Conservation (phyloP, 2,113 vertebrate species). For the Shinisaurus crocodilurus region DNA sequence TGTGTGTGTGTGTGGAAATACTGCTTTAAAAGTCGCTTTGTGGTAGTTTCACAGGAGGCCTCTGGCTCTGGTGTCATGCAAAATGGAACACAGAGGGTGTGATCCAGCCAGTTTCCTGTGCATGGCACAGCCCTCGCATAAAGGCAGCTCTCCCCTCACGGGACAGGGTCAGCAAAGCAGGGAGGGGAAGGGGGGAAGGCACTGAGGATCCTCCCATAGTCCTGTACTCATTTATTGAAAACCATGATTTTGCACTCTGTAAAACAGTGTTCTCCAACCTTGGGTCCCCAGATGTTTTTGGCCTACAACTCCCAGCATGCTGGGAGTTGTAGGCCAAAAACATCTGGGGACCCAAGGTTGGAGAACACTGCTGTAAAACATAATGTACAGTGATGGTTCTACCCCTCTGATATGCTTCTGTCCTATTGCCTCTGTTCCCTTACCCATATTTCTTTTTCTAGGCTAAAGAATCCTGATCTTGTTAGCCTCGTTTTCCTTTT, state of each 20-base stretch:
- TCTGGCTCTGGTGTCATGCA: not conserved
- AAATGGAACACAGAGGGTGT: not conserved
- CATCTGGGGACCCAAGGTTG: too few relatives aligned
- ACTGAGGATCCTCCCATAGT: not conserved
- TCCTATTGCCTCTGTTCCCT: not conserved
- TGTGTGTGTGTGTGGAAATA: not conserved
- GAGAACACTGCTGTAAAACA: too few relatives aligned
- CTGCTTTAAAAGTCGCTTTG: not conserved
- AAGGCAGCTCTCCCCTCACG: not conserved
- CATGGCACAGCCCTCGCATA: not conserved
- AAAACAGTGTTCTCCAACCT: too few relatives aligned
- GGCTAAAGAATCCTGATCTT: not conserved
- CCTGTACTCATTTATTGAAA: not conserved
- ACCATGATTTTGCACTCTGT: not conserved
- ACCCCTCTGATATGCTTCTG: not conserved
- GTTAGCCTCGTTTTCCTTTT: not conserved
- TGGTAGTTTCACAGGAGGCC: not conserved
- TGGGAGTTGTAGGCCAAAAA: too few relatives aligned
- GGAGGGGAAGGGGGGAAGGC: too few relatives aligned
- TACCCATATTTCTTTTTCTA: not conserved
- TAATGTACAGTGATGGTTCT: too few relatives aligned
- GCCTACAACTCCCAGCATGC: too few relatives aligned
- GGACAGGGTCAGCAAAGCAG: not conserved
- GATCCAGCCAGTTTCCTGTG: not conserved
- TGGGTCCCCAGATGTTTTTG: too few relatives aligned